phyloP scores from a whole-genome alignment of 2,113 vertebrate species.

The Lepus americanus region DNA sequence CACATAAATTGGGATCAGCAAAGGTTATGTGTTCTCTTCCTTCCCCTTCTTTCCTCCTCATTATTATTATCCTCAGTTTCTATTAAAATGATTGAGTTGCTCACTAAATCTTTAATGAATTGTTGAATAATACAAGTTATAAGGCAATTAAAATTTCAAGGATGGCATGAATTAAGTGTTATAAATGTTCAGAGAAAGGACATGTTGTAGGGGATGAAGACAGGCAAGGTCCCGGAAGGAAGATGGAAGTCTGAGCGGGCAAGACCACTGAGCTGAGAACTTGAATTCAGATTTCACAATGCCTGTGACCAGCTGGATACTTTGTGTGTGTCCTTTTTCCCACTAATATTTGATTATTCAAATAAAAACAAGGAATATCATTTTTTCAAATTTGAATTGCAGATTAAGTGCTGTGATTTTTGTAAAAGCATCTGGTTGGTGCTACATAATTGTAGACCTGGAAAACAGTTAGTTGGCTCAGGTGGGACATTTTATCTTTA shows the following conservation, averaged over 20 bases:
- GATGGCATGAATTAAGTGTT: conserved; percentile 36
- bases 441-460: background rate
- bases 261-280: background rate
- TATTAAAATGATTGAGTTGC: conserved; percentile 59
- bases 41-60: background rate
- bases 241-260: background rate
- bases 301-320: no score
- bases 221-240: fast-evolving
- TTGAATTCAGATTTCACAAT: background rate
- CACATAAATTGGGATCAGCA: background rate
- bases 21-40: background rate
- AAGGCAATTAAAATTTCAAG: conserved; percentile 63
- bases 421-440: background rate
- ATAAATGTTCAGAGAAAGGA: conserved; percentile 5
- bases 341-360: background rate
- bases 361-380: background rate
- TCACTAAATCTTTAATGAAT: conserved; percentile 72
- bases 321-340: background rate
- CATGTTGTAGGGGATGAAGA: background rate
- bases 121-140: conserved; percentile 75
- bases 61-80: conserved; percentile 52
- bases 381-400: background rate
- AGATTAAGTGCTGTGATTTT: background rate
- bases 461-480: background rate
- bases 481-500: conserved; percentile 35